Percentiles rank a stretch among this genome's conserved stretches.
Conservation (phyloP, 2,113 vertebrate species). For the Bufo bufo region DNA sequence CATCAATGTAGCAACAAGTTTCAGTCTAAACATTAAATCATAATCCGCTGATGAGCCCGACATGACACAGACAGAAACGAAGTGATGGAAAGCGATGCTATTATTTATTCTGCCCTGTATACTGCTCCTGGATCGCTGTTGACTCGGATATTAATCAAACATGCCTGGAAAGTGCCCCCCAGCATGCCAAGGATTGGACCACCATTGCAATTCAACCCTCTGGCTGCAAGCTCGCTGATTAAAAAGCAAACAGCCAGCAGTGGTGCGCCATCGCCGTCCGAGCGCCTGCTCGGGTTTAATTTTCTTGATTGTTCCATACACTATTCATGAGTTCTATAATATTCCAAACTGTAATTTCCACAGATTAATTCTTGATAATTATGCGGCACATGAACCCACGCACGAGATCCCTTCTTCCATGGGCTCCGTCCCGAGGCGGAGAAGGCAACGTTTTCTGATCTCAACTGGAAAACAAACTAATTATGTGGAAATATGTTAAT, state of each 20-base stretch:
- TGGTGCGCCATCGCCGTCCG: conserved; percentile 75
- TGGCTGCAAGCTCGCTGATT: conserved; percentile 73
- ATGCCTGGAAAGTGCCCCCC: background rate
- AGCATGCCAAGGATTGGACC: conserved; percentile 34
- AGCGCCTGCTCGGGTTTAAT: conserved; percentile 70
- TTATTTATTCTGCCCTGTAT: conserved; percentile 14
- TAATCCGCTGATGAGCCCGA: background rate
- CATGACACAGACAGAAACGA: background rate
- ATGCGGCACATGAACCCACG: conserved; percentile 80
- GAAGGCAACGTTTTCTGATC: conserved; percentile 94
- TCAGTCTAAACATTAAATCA: background rate
- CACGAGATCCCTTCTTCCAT: conserved; percentile 76
- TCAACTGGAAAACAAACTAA: conserved; percentile 99
- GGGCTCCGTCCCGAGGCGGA: conserved; percentile 79
- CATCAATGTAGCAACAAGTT: background rate
- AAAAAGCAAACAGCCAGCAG: conserved; percentile 76
- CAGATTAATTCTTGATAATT: conserved; percentile 83
- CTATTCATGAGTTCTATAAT: conserved; percentile 85
- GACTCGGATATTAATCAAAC: conserved; percentile 44
- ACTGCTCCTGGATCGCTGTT: background rate
- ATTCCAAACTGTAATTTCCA: conserved; percentile 82
- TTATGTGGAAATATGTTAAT: conserved; percentile 99
- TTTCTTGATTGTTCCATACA: conserved; percentile 75
- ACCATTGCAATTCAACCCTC: conserved; percentile 70
- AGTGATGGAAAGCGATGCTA: background rate